These are phyloP conservation scores for Casuarius casuarius DNA, from an alignment of 2,113 vertebrate genomes.

Conservation along the genomic window DNA sequence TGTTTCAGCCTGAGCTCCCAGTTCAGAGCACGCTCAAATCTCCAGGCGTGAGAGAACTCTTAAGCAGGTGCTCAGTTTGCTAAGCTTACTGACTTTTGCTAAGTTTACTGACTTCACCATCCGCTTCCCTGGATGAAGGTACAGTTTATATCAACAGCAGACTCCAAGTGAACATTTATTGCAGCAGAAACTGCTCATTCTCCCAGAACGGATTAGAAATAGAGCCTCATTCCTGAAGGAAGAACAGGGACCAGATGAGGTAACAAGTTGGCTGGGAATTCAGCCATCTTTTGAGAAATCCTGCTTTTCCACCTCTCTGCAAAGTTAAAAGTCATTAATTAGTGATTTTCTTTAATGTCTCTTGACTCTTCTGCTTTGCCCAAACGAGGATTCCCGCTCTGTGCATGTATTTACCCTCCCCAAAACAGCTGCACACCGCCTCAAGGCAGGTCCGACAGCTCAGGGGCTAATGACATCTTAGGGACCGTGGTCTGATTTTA, in stretches of 20 bases:
- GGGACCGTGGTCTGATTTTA: background rate
- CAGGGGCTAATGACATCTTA: background rate
- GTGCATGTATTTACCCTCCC: background rate
- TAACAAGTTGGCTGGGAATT: background rate
- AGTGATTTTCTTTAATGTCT: background rate
- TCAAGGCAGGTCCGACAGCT: background rate
- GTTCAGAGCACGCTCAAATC: background rate
- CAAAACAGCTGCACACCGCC: background rate
- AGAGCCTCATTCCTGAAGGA: background rate
- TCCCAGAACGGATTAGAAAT: background rate
- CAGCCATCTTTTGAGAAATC: background rate
- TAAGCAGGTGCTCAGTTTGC: background rate
- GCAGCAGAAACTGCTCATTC: slow-evolving; percentile 6
- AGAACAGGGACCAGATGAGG: background rate
- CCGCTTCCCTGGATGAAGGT: background rate
- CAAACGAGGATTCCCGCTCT: background rate
- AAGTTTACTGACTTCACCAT: background rate
- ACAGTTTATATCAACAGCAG: background rate
- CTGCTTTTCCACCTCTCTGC: background rate
- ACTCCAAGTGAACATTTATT: background rate
- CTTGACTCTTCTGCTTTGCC: background rate
- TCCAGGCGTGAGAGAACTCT: too few relatives aligned
- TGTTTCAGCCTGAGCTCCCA: background rate
- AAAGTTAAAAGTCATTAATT: slow-evolving; percentile 1
- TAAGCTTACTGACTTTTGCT: background rate